Evolutionary conservation across 2,888 invertebrate species (phyloP).

Genomic region (Ceratothoa steindachneri): DNA sequence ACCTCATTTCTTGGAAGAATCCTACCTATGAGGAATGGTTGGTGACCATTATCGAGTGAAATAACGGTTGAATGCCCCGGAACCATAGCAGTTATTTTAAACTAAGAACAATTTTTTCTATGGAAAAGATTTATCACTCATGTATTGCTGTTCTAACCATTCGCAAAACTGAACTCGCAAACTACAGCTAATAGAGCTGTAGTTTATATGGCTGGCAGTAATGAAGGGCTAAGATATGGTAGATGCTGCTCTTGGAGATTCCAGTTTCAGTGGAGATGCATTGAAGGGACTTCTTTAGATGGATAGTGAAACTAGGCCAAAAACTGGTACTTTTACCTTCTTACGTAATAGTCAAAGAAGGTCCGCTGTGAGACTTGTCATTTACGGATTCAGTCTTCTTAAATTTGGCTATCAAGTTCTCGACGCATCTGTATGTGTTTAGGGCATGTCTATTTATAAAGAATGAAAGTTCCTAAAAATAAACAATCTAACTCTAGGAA

Average conservation of each 20-base stretch:
- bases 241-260: constrained; percentile 1
- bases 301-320: not conserved
- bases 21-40: not conserved
- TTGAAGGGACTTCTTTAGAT: not conserved
- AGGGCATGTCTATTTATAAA: too few species aligned
- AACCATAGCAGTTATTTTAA: not conserved
- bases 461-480: too few species aligned
- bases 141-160: not conserved
- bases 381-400: too few species aligned
- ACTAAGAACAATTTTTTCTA: not conserved
- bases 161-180: not conserved
- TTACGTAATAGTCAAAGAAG: not conserved
- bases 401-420: not conserved
- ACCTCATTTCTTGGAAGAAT: not conserved
- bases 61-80: not conserved
- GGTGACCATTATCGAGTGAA: not conserved
- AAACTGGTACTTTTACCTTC: not conserved
- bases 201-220: not conserved
- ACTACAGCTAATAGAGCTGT: not conserved
- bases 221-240: not conserved
- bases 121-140: not conserved
- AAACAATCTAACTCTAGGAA: too few species aligned
- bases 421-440: not conserved
- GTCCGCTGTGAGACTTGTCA: too few species aligned
- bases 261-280: too few species aligned